These are phyloP conservation scores for Pterocles burchelli DNA, from an alignment of 2,113 vertebrate species.

Conservation along the genomic window DNA sequence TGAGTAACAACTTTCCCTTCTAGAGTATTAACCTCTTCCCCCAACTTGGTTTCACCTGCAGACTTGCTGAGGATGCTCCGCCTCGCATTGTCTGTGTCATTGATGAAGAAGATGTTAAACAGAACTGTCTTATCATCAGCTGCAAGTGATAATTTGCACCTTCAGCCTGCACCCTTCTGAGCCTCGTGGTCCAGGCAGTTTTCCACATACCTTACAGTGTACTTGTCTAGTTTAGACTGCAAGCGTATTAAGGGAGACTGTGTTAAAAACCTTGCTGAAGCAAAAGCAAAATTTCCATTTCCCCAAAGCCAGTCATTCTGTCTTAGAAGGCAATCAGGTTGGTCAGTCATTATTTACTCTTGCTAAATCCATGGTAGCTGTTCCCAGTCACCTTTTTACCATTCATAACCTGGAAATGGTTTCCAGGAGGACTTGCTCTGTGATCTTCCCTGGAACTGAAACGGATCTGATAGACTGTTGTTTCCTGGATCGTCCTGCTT, in stretches of 20 bases:
- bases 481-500: neutral
- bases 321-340: neutral
- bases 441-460: neutral
- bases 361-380: neutral
- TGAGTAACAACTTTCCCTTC: neutral
- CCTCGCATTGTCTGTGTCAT: fast-evolving
- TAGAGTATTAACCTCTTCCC: neutral
- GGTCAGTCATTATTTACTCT: neutral
- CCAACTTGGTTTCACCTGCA: neutral
- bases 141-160: neutral
- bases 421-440: neutral
- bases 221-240: neutral
- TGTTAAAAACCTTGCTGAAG: neutral
- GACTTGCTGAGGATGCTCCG: neutral
- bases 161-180: neutral
- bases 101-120: neutral
- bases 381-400: neutral
- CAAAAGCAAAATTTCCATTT: neutral
- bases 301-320: neutral
- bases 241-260: neutral
- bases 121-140: neutral
- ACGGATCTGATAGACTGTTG: neutral
- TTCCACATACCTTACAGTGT: neutral
- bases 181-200: neutral
- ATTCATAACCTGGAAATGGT: neutral